Conservation (phyloP, 1,140 invertebrate genomes). For the Macrosteles quadrilineatus region DNA sequence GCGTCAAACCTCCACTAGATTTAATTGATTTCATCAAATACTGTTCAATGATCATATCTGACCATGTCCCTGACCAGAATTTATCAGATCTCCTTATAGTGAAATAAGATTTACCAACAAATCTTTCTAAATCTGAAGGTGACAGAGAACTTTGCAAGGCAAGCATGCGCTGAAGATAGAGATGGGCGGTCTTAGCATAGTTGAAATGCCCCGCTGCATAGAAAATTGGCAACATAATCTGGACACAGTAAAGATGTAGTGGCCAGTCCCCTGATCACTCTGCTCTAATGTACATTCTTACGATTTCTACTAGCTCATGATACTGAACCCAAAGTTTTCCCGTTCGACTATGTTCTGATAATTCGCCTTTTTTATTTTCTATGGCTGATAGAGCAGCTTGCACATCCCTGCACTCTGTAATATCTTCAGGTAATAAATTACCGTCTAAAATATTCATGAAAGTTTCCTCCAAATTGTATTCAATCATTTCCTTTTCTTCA, state of each 20-base stretch:
- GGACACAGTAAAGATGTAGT: slow-evolving; percentile 26
- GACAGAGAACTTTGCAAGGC: slow-evolving; percentile 1
- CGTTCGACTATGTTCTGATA: not conserved
- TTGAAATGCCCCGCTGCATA: slow-evolving; percentile 35
- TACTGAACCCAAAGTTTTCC: not conserved
- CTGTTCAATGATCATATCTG: slow-evolving; percentile 29
- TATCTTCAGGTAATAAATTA: too few species aligned
- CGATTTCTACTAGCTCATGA: not conserved
- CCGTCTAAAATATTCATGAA: not conserved
- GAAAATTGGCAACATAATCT: slow-evolving; percentile 39
- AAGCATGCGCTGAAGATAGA: slow-evolving; percentile 30
- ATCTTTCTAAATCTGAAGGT: slow-evolving; percentile 33
- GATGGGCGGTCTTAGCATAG: slow-evolving; percentile 34
- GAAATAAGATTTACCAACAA: slow-evolving; percentile 32
- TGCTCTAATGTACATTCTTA: slow-evolving; percentile 36
- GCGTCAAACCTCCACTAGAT: slow-evolving; percentile 13
- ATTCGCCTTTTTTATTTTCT: slow-evolving; percentile 1
- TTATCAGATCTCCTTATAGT: slow-evolving; percentile 8
- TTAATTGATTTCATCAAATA: slow-evolving; percentile 23
- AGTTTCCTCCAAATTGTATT: not conserved
- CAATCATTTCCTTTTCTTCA: slow-evolving; percentile 1
- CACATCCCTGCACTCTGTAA: not conserved
- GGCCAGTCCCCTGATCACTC: slow-evolving; percentile 38
- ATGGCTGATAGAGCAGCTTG: too few species aligned
- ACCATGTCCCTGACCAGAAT: slow-evolving; percentile 9